Evolutionary conservation across 2,888 invertebrate genomes (phyloP).

Genomic region (Eurytoma californica): DNA sequence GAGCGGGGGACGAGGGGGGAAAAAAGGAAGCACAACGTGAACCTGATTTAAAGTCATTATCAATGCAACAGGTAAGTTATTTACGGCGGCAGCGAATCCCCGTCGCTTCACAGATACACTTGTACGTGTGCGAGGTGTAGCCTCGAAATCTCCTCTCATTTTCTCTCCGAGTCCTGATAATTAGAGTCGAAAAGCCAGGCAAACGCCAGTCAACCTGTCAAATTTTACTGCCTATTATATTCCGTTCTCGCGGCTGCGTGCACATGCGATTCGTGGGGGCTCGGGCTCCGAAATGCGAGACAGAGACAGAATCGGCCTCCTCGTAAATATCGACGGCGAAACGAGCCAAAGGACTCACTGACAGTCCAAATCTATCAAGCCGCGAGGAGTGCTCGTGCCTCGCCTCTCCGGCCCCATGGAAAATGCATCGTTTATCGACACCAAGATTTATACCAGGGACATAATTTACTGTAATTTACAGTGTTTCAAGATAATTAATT

Average conservation of each 20-base stretch:
- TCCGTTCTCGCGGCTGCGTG: slow-evolving; percentile 2
- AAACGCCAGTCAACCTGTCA: slow-evolving; percentile 52
- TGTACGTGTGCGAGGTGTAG: background rate
- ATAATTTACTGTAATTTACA: slow-evolving; percentile 22
- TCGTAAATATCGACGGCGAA: slow-evolving; percentile 24
- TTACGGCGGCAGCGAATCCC: slow-evolving; percentile 20
- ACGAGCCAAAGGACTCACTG: slow-evolving; percentile 15
- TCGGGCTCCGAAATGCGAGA: background rate
- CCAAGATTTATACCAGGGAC: slow-evolving; percentile 18
- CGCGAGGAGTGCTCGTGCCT: no score
- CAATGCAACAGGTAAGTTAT: slow-evolving; percentile 33
- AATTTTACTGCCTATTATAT: slow-evolving; percentile 52
- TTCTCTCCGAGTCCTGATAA: slow-evolving; percentile 40
- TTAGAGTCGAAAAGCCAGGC: slow-evolving; percentile 48
- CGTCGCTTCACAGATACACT: background rate
- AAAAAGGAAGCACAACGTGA: background rate
- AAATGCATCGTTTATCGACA: slow-evolving; percentile 11
- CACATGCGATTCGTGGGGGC: background rate
- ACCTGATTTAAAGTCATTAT: slow-evolving; percentile 22
- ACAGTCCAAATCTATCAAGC: slow-evolving; percentile 23
- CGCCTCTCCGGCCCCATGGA: background rate
- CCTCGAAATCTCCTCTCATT: slow-evolving; percentile 29
- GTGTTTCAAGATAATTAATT: background rate
- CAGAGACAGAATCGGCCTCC: slow-evolving; percentile 1
- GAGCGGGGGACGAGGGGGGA: background rate